Evolutionary conservation across 2,797 vertebrate species (phyloP).

Genomic region (Muscicapa striata): DNA sequence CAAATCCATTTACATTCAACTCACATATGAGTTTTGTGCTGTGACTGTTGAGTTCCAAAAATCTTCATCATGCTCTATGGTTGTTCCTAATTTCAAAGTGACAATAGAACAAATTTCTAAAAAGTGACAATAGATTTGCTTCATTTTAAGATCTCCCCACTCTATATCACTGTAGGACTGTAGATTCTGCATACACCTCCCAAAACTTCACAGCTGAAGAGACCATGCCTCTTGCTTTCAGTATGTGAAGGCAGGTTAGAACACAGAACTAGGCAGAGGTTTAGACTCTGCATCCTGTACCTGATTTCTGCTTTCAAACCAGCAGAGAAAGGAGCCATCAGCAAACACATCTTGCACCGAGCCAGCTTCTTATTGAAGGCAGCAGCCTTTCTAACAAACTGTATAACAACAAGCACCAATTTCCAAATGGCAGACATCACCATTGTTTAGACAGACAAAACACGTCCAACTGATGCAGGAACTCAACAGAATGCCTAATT

Average conservation of each 20-base stretch:
- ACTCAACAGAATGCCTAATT: neutral
- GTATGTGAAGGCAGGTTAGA: neutral
- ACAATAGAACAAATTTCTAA: neutral
- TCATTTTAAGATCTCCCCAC: neutral
- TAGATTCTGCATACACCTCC: neutral
- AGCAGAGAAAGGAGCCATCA: neutral
- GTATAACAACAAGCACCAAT: neutral
- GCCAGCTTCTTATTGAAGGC: neutral
- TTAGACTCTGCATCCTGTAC: neutral
- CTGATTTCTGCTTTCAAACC: neutral
- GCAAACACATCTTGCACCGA: neutral
- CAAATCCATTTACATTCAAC: conserved; percentile 63
- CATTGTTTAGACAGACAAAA: neutral
- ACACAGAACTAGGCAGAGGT: neutral
- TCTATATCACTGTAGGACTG: neutral
- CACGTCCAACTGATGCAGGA: neutral
- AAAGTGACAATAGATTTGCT: neutral
- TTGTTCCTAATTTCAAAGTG: neutral
- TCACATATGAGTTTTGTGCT: neutral
- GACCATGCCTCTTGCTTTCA: neutral
- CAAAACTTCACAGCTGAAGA: neutral
- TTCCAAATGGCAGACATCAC: neutral
- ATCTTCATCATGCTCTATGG: neutral
- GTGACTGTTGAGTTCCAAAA: neutral
- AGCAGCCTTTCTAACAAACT: neutral